A percentile compares a stretch with the other conserved stretches of the same genome.
These are phyloP conservation scores for Onthophagus taurus DNA, from an alignment of 1,140 invertebrate genomes.

Conservation along the genomic window DNA sequence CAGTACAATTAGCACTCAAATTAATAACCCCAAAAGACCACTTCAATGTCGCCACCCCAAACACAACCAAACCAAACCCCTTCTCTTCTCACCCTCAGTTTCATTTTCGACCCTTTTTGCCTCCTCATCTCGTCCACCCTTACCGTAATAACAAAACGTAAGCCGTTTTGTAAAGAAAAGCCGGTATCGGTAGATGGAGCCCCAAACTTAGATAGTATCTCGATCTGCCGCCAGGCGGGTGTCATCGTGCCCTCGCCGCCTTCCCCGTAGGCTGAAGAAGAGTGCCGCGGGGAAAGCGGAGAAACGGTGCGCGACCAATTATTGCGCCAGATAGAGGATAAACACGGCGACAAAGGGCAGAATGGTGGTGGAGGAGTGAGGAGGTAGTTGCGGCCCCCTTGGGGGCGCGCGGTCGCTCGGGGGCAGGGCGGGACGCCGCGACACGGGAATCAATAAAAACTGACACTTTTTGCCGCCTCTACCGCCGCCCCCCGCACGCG, in stretches of 20 bases:
- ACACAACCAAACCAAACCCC: too few relatives aligned
- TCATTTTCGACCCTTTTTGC: neutral
- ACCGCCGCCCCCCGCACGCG: slow-evolving; percentile 12
- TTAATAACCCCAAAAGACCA: too few relatives aligned
- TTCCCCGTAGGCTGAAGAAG: too few relatives aligned
- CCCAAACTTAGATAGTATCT: too few relatives aligned
- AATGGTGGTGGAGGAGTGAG: slow-evolving; percentile 6
- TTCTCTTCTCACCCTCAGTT: slow-evolving; percentile 1
- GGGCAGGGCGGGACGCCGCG: slow-evolving; percentile 16
- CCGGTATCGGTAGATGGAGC: neutral
- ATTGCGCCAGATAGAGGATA: too few relatives aligned
- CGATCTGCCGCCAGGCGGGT: too few relatives aligned
- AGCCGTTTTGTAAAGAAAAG: neutral
- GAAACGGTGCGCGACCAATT: too few relatives aligned
- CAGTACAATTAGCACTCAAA: too few relatives aligned
- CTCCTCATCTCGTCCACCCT: neutral
- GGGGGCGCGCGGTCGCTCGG: slow-evolving; percentile 7
- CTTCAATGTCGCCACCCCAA: too few relatives aligned
- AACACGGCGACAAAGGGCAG: neutral
- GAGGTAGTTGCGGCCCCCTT: slow-evolving; percentile 6
- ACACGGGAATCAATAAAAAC: slow-evolving; percentile 30
- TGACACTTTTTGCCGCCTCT: slow-evolving; percentile 26
- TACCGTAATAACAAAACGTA: neutral
- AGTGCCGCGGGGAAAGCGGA: neutral
- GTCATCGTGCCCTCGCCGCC: too few relatives aligned